A percentile compares a stretch with the other conserved stretches of the same genome.
Conservation (phyloP, 30 jellyfish, hydroid and myxozoan species). For the Turritopsis rubra region DNA sequence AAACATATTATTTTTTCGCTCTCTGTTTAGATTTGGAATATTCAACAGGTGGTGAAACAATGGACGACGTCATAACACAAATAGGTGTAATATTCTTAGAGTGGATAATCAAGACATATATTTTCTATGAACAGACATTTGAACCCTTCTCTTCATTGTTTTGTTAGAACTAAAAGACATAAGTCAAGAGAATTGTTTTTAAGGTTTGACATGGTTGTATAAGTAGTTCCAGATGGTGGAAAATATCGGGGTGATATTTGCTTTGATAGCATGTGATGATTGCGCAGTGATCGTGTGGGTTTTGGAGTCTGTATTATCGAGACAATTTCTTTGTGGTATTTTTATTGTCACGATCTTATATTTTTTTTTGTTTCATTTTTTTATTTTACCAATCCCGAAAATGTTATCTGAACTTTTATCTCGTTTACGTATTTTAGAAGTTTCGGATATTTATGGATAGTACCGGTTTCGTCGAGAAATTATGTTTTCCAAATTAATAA, state of each 20-base stretch:
- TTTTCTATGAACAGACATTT: background rate
- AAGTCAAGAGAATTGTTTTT: background rate
- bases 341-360: background rate
- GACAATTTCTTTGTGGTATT: background rate
- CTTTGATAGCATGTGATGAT: background rate
- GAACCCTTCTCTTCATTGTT: background rate
- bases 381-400: background rate
- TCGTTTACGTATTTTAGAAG: no score
- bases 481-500: no score
- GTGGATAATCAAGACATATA: no score
- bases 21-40: conserved; percentile 25
- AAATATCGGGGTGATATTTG: background rate
- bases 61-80: background rate
- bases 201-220: background rate
- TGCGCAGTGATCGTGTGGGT: no score
- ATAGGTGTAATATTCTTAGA: background rate
- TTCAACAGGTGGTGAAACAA: conserved; percentile 13
- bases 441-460: no score
- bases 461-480: no score
- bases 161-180: background rate
- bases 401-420: no score
- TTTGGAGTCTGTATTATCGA: background rate
- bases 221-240: background rate
- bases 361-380: background rate
- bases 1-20: background rate